phyloP scores from a whole-genome alignment of 2,113 vertebrate species.

The Rhinogobius similis region DNA sequence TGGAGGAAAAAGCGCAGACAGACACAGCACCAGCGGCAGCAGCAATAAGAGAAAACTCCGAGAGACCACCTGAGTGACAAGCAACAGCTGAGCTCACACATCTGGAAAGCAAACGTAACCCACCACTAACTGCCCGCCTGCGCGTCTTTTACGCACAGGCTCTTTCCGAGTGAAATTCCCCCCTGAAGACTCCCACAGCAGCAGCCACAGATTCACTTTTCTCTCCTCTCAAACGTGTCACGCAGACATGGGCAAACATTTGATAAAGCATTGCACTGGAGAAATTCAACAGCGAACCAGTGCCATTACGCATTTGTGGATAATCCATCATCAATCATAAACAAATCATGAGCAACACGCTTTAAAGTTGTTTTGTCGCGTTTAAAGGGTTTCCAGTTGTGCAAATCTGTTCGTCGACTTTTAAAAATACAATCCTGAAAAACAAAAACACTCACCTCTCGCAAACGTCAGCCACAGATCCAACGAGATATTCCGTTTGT shows the following conservation, averaged over 20 bases:
- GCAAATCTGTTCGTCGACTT: background rate
- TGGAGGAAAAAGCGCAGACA: constrained; percentile 14
- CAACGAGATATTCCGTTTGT: constrained; percentile 58
- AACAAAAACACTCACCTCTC: constrained; percentile 50
- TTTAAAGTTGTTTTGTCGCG: background rate
- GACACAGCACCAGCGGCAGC: background rate
- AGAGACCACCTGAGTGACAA: constrained; percentile 80
- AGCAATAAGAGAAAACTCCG: constrained; percentile 5
- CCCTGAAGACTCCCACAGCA: background rate
- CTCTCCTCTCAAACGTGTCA: constrained; percentile 14
- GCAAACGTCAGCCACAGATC: constrained; percentile 20
- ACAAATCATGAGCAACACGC: background rate
- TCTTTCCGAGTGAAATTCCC: constrained; percentile 20
- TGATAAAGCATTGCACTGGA: background rate
- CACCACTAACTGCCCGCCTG: constrained; percentile 28
- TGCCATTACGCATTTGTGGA: background rate
- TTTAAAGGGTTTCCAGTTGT: background rate
- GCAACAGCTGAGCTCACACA: constrained; percentile 89
- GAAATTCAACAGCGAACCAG: background rate
- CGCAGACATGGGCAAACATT: background rate
- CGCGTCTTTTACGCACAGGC: constrained; percentile 54
- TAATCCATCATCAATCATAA: background rate
- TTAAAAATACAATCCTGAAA: background rate
- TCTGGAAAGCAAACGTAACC: constrained; percentile 75
- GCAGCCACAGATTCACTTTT: constrained; percentile 15